These are phyloP conservation scores for Eutolmus rufibarbis DNA, from an alignment of 2,888 invertebrate genomes.

Conservation along the genomic window DNA sequence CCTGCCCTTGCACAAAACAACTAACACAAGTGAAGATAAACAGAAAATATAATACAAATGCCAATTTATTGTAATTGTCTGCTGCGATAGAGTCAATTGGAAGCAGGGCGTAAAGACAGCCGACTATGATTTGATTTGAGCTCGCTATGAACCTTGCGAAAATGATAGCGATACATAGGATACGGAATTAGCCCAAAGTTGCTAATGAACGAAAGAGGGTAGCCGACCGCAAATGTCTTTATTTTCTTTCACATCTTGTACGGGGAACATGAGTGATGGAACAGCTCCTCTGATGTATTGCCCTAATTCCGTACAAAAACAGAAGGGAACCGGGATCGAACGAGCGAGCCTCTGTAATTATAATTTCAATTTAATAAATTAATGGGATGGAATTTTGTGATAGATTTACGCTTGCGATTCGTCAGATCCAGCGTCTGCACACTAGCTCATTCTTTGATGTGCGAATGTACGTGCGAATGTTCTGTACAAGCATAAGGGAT, in stretches of 20 bases:
- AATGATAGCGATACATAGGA: neutral
- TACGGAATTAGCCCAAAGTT: neutral
- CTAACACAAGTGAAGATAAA: constrained; percentile 44
- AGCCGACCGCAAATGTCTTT: constrained; percentile 15
- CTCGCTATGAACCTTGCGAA: neutral
- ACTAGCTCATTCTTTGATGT: neutral
- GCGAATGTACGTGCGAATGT: neutral
- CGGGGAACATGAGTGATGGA: constrained; percentile 20
- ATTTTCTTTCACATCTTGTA: neutral
- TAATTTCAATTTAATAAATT: constrained; percentile 46
- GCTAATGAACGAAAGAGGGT: constrained; percentile 12
- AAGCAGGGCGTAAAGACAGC: neutral
- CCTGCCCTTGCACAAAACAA: neutral
- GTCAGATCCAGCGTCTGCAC: neutral
- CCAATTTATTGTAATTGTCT: constrained; percentile 47
- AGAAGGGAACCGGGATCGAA: neutral
- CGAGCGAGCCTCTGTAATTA: constrained; percentile 37
- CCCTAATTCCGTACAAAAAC: neutral
- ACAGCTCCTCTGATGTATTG: neutral
- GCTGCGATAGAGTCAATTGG: neutral
- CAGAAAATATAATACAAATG: constrained; percentile 47
- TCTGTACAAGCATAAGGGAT: neutral
- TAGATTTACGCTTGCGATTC: constrained; percentile 24
- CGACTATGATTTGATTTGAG: neutral
- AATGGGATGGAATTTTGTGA: constrained; percentile 41